Evolutionary conservation across 2,888 invertebrate genomes (phyloP).

Genomic region (Orthosia cruda): DNA sequence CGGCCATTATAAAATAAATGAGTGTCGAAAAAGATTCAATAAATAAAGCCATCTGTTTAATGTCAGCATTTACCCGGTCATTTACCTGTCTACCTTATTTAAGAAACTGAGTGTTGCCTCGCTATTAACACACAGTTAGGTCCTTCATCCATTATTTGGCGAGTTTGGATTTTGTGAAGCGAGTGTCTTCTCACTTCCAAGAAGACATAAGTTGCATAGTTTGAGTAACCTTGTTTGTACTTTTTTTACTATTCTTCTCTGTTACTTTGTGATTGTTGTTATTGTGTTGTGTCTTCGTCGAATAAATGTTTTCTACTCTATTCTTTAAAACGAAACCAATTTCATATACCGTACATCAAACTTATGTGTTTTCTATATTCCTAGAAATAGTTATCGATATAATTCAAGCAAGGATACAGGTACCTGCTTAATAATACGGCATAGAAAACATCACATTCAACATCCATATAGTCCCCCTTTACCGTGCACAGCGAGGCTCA

Average conservation of each 20-base stretch:
- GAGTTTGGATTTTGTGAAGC: constrained; percentile 4
- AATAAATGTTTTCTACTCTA: too few relatives aligned
- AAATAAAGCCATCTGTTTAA: constrained; percentile 4
- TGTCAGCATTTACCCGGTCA: background rate
- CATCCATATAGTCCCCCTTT: constrained; percentile 21
- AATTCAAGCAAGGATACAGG: background rate
- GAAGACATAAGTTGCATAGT: background rate
- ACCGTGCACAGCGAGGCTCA: background rate
- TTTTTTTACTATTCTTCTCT: too few relatives aligned
- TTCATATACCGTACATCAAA: too few relatives aligned
- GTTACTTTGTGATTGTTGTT: too few relatives aligned
- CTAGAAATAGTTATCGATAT: background rate
- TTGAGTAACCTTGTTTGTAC: too few relatives aligned
- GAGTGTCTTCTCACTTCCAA: background rate
- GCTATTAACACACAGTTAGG: background rate
- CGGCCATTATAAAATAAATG: too few relatives aligned
- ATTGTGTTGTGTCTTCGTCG: too few relatives aligned
- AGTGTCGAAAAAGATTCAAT: too few relatives aligned
- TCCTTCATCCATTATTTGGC: constrained; percentile 15
- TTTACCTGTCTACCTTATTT: background rate
- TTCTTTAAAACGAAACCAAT: too few relatives aligned
- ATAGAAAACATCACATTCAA: constrained; percentile 21
- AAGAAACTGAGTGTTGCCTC: background rate
- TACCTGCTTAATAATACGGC: background rate
- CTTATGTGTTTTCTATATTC: too few relatives aligned